Evolutionary conservation across 2,888 invertebrate species (phyloP), one percentile per base, ranked within the genome.

Genomic region (Macroteleia sp.): DNA sequence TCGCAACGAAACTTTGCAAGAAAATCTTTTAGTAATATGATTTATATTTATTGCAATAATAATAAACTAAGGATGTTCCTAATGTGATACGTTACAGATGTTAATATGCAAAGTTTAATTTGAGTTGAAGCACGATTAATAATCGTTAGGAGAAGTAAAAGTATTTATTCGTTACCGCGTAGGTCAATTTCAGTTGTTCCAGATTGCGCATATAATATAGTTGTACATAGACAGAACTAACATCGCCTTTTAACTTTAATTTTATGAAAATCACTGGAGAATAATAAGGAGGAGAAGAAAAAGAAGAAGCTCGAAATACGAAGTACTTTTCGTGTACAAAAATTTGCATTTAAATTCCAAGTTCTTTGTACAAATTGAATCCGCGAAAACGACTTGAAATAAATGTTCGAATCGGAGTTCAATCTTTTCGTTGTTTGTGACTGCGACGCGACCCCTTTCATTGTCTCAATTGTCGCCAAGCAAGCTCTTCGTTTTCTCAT

Each of bases 61-160:
- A 62, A 44, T 48, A 46, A 42, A 67, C n/a, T 66, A 59, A 59
- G 69, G 19, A 69, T 77, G 77, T 77, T 71, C 70, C 66, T 70
- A 71, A 77, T 77, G 77, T 77, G 77, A 77, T 77, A 77, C 39
- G 77, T 77, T 77, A 66, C 46, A 64, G 44, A 44, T 69, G 62
- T 64, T 71, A 25, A 76, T 59, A 59, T 46, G 59, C 70, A 77
- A 77, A 77, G 70, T 71, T 56, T 70, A 77, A 71, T 70, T 76
- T 71, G 64, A 76, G 77, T 77, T 77, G 54, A 66, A 66, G 59
- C 66, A 70, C 62, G 69, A 59, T 76, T 70, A 64, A 71, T 41
- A 59, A 34, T 75, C 48, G 74, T 74, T 74, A 74, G 54, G 32
- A 41, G 32, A 46, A 36, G 20, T 30, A 32, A 25, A 75, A 69